A percentile compares a stretch with the other conserved stretches of the same genome.
These are phyloP conservation scores for Coregonus suidteri DNA, from an alignment of 2,797 vertebrate genomes.

Conservation along the genomic window DNA sequence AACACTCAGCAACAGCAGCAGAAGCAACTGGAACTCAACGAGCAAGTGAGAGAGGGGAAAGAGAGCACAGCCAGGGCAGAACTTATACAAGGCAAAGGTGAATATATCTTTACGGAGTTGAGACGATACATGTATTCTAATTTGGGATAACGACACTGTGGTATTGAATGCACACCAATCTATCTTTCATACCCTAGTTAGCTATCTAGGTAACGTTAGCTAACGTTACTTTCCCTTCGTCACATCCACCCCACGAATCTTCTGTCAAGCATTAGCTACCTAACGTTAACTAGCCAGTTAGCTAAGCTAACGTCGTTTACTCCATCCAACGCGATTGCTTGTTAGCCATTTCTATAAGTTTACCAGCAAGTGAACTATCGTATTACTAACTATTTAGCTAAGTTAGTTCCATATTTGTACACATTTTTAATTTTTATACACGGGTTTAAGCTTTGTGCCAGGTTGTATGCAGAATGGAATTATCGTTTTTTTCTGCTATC, in stretches of 20 bases:
- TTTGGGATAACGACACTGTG: constrained; percentile 9
- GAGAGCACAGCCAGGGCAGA: constrained; percentile 72
- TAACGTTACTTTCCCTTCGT: constrained; percentile 52
- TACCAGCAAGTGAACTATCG: not conserved
- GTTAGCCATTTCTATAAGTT: not conserved
- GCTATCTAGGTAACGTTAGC: no score
- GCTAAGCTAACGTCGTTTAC: not conserved
- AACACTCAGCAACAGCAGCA: constrained; percentile 78
- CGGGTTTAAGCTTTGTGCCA: not conserved
- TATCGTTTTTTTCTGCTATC: not conserved
- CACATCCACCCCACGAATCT: constrained; percentile 43
- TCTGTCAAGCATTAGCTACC: constrained; percentile 26
- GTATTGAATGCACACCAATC: constrained; percentile 28
- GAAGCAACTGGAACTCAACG: constrained; percentile 78
- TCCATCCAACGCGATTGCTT: not conserved
- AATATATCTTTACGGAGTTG: constrained; percentile 65
- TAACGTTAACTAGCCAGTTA: not conserved
- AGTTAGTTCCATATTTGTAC: not conserved
- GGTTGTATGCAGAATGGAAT: not conserved
- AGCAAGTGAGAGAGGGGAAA: constrained; percentile 73
- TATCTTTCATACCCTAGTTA: constrained; percentile 47
- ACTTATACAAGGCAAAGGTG: constrained; percentile 77
- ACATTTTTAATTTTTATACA: not conserved
- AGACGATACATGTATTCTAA: constrained; percentile 33
- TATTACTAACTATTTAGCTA: not conserved